These are phyloP conservation scores for Gymnopithys bicolor DNA, from an alignment of 2,797 vertebrate species.

Conservation along the genomic window DNA sequence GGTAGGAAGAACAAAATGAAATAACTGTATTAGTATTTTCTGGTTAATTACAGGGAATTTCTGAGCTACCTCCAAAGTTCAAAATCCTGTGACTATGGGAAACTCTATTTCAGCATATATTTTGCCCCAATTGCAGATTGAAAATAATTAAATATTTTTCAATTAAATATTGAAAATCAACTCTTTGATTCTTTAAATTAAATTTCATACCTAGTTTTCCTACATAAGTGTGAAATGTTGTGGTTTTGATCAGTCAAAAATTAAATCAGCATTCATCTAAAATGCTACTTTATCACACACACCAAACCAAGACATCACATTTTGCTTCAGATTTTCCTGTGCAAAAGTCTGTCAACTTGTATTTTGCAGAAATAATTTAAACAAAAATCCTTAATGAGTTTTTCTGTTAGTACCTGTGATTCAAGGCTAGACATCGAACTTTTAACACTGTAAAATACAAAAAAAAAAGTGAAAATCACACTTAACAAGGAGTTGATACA, in stretches of 20 bases:
- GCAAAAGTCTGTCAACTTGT: not conserved
- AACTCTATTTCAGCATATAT: not conserved
- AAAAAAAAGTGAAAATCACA: not conserved
- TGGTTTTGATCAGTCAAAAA: not conserved
- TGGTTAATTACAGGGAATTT: slow-evolving; percentile 4
- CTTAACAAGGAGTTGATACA: not conserved
- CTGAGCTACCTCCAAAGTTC: not conserved
- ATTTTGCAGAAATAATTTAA: not conserved
- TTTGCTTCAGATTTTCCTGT: not conserved
- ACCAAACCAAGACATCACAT: not conserved
- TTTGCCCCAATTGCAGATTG: not conserved
- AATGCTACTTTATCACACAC: not conserved
- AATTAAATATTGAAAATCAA: slow-evolving; percentile 19
- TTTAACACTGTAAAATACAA: not conserved
- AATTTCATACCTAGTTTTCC: not conserved
- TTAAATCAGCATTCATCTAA: not conserved
- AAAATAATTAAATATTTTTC: slow-evolving; percentile 14
- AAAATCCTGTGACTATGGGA: not conserved
- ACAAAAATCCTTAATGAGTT: not conserved
- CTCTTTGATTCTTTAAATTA: not conserved
- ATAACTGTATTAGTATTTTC: not conserved
- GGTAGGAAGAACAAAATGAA: not conserved
- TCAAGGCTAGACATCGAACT: not conserved
- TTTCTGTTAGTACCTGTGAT: not conserved
- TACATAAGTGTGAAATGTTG: not conserved